A percentile compares a stretch with the other conserved stretches of the same genome.
Conservation (phyloP, 2,797 vertebrate species). For the Rhincodon typus region DNA sequence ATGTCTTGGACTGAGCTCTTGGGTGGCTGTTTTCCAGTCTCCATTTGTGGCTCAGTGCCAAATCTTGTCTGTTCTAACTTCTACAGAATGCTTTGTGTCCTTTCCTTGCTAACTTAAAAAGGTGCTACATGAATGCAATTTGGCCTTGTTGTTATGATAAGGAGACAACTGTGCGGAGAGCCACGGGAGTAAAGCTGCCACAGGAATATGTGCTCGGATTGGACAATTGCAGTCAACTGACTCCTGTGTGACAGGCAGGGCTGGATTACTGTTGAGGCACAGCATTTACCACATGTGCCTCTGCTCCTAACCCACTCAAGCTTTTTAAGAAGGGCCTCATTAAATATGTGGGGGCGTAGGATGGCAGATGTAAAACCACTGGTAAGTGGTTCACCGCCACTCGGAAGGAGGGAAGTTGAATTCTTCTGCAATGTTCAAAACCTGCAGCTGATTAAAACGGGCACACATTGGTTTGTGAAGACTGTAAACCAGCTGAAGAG, state of each 20-base stretch:
- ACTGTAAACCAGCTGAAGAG: neutral
- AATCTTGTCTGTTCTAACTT: neutral
- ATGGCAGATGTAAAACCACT: neutral
- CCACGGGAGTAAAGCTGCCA: neutral
- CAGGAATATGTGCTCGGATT: neutral
- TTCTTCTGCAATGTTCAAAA: neutral
- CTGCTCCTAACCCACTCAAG: neutral
- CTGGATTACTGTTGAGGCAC: neutral
- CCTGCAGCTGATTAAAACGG: neutral
- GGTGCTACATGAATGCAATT: neutral
- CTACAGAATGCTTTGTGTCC: neutral
- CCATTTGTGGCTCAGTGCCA: neutral
- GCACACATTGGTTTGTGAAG: neutral
- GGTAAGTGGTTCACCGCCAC: neutral
- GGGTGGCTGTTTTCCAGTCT: neutral
- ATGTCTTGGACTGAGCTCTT: neutral
- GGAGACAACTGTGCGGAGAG: neutral
- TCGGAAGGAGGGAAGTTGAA: neutral
- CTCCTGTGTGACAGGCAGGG: neutral
- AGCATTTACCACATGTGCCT: neutral
- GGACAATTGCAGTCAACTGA: neutral
- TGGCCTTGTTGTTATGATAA: neutral
- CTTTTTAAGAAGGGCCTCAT: neutral
- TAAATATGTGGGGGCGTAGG: neutral
- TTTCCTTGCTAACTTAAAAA: neutral